phyloP scores from a whole-genome alignment of 2,888 invertebrate species.

The Cartodere bifasciata region DNA sequence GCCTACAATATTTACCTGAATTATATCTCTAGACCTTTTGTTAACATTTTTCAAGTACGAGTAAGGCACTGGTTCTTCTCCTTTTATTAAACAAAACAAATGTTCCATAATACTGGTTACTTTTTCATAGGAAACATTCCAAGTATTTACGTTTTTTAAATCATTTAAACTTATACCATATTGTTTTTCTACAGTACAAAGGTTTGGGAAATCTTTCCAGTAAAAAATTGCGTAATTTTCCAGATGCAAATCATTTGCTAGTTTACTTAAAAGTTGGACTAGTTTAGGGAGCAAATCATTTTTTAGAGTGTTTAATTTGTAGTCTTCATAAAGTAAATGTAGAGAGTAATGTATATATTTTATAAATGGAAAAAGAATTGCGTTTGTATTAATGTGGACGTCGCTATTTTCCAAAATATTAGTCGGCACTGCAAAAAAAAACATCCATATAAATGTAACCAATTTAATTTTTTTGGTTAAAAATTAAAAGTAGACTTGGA shows the following conservation, averaged over 20 bases:
- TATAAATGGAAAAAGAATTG: conserved; percentile 59
- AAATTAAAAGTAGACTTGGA: no score
- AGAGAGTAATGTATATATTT: conserved; percentile 65
- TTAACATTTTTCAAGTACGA: conserved; percentile 67
- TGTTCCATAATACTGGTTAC: conserved; percentile 64
- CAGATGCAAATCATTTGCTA: conserved; percentile 64
- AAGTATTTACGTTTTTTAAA: conserved; percentile 45
- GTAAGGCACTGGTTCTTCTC: conserved; percentile 43
- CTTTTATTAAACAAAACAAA: conserved; percentile 50
- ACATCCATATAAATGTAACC: no score
- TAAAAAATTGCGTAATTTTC: conserved; percentile 66
- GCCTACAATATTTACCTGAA: conserved; percentile 47
- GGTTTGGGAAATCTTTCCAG: conserved; percentile 68
- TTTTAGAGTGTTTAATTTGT: conserved; percentile 65
- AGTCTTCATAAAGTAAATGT: conserved; percentile 84
- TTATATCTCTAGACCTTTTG: conserved; percentile 53
- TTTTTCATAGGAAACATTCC: conserved; percentile 45
- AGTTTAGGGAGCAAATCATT: conserved; percentile 54
- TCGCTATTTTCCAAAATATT: background rate
- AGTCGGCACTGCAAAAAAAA: no score
- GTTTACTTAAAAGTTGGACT: conserved; percentile 58
- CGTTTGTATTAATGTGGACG: conserved; percentile 45
- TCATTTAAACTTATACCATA: conserved; percentile 45
- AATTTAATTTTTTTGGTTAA: no score
- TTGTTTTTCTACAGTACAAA: conserved; percentile 34